Conservation (phyloP, 2,888 invertebrate genomes). For the Liopterus haemorrhoidalis region DNA sequence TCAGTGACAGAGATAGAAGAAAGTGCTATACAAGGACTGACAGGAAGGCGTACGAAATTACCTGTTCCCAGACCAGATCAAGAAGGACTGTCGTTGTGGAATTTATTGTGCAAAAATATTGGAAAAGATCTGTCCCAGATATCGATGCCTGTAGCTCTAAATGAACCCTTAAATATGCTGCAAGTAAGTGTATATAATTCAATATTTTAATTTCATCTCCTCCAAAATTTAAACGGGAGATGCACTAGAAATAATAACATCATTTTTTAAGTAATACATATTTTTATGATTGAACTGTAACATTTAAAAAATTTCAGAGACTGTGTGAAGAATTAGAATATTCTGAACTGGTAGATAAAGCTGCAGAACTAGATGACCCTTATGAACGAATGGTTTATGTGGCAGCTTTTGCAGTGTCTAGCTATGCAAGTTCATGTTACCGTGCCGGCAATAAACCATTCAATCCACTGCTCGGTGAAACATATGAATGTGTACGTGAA, state of each 20-base stretch:
- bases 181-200: conserved; percentile 49
- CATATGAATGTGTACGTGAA: conserved; percentile 71
- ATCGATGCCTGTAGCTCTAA: conserved; percentile 80
- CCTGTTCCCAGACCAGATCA: conserved; percentile 67
- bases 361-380: conserved; percentile 58
- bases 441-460: conserved; percentile 79
- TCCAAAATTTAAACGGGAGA: no score
- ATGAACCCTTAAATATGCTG: conserved; percentile 76
- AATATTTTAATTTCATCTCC: not conserved
- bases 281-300: conserved; percentile 22
- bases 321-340: conserved; percentile 81
- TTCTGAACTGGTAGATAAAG: conserved; percentile 71
- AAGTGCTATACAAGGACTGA: conserved; percentile 37
- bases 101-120: conserved; percentile 72
- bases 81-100: conserved; percentile 75
- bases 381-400: conserved; percentile 69
- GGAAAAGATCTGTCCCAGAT: conserved; percentile 81
- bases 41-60: conserved; percentile 59
- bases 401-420: conserved; percentile 76
- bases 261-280: not conserved
- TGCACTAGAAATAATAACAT: no score
- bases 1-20: conserved; percentile 23
- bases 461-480: conserved; percentile 77
- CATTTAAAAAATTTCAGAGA: conserved; percentile 48
- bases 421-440: conserved; percentile 66